Base-by-base conservation (phyloP, 1,140 invertebrate species). In the Pantala flavescens region DNA sequence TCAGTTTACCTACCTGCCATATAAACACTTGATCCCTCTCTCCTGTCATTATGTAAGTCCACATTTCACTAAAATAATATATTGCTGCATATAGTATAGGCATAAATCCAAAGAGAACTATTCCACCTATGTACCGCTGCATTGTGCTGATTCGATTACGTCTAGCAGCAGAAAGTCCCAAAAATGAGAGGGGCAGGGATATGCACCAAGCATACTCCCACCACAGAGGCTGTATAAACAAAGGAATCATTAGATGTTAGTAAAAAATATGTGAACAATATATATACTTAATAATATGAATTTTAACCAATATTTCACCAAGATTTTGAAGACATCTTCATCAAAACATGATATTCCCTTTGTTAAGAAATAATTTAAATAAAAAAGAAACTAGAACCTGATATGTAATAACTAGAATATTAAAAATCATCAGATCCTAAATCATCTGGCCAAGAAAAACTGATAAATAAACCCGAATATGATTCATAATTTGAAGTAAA, bases 191-290 rank as follows among this genome's bases (percentile, higher is more conserved):
- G n/a, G 95, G 82, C 73, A 97, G 83, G 78, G 94, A 96, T 5
- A 89, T 84, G 77, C 93, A 90, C 96, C 96, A 98, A 77, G 94
- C 88, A 81, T 96, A 98, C 84, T 98, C 96, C 96, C 96, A 98
- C 83, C 89, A 88, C 36, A 93, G 81, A 28, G 94, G 93, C 89
- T 93, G 28, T 80, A 75, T 84, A 86, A 77, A 79, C 75, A 78
- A 77, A 76, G 77, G 71, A 73, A 43, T 21, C 42, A 81, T 74
- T n/a, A 81, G 78, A 16, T 43, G 74, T 74, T 63, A 71, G n/a
- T 74, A 74, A 72, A 43, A 70, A 75, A 24, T 43, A 70, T 73
- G 70, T 73, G 76, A 63, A 75, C 28, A 74, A 75, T 77, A 73
- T 3, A 42, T n/a, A n/a, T 7, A n/a, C 5, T 72, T 2, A 16